Evolutionary conservation across 2,888 invertebrate genomes (phyloP), one percentile per base, ranked within the genome.

Genomic region (Alcis repandata): DNA sequence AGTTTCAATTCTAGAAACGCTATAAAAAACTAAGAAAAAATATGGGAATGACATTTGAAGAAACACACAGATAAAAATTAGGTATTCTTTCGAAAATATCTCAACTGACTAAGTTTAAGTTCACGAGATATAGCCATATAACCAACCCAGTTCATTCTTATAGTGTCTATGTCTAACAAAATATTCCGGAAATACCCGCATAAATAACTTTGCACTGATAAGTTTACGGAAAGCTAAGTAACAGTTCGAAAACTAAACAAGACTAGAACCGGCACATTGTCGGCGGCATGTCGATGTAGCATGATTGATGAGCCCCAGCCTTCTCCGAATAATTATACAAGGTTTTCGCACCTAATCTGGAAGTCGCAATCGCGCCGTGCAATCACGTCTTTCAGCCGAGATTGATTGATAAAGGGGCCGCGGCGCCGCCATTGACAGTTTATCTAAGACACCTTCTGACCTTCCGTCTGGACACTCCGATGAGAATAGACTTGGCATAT

Each of bases 291-390:
- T 68, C 69, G 68, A 76, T 80, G 73, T 75, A 74, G 72, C 75
- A 76, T 84, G 84, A 85, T 85, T 84, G 84, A 85, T 85, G 84
- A 83, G 75, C 71, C 72, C 68, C 53, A 48, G 79, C 75, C 75
- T 64, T 73, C 74, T 68, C 72, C 70, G 75, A 79, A 76, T 78
- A 77, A 76, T 79, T 76, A 81, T 80, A 74, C 77, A 71, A 72
- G 72, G 56, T 70, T 59, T 49, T 63, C 59, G 59, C 56, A 64
- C 71, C 58, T 75, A 71, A 76, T 76, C 74, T 75, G 53, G 73
- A 72, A 70, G 76, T 76, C 73, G 72, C 74, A 73, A 77, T 79
- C 69, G 68, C 49, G 60, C 45, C 45, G 7, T 67, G 67, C 67
- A 71, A 69, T 71, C 71, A 54, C 56, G 58, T 57, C 69, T 67